phyloP scores from a whole-genome alignment of 1,140 invertebrate species.

The Drosophila oshimai region DNA sequence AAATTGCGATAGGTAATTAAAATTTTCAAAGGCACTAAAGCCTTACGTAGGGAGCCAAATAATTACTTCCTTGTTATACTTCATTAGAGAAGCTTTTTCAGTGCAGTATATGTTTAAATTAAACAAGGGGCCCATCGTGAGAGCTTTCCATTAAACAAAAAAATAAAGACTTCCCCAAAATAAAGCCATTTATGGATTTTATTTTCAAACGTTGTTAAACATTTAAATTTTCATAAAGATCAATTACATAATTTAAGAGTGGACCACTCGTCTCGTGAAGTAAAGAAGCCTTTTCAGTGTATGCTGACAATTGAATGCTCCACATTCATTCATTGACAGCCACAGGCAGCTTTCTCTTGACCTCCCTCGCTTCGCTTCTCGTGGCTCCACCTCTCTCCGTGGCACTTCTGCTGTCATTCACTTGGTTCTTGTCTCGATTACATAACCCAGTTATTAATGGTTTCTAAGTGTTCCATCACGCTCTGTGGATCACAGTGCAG shows the following conservation, averaged over 20 bases:
- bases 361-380: not conserved
- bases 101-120: too few relatives aligned
- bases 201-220: too few relatives aligned
- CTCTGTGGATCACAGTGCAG: constrained; percentile 21
- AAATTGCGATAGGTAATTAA: too few relatives aligned
- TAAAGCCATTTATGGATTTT: too few relatives aligned
- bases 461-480: constrained; percentile 50
- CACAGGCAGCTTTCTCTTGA: constrained; percentile 27
- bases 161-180: too few relatives aligned
- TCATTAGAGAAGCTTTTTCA: too few relatives aligned
- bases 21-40: too few relatives aligned
- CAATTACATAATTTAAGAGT: not conserved
- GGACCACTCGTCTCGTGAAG: too few relatives aligned
- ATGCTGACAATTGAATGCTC: constrained; percentile 37
- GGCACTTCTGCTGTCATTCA: not conserved
- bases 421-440: constrained; percentile 57
- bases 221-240: too few relatives aligned
- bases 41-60: too few relatives aligned
- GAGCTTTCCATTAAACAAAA: too few relatives aligned
- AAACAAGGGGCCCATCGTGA: too few relatives aligned
- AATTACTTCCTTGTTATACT: not conserved
- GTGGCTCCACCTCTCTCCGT: not conserved
- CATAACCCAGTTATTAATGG: constrained; percentile 79
- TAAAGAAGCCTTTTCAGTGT: constrained; percentile 2
- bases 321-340: constrained; percentile 43